Evolutionary conservation across 2,797 vertebrate genomes (phyloP), one percentile per base, ranked within the genome.

Genomic region (Uromys caudimaculatus): DNA sequence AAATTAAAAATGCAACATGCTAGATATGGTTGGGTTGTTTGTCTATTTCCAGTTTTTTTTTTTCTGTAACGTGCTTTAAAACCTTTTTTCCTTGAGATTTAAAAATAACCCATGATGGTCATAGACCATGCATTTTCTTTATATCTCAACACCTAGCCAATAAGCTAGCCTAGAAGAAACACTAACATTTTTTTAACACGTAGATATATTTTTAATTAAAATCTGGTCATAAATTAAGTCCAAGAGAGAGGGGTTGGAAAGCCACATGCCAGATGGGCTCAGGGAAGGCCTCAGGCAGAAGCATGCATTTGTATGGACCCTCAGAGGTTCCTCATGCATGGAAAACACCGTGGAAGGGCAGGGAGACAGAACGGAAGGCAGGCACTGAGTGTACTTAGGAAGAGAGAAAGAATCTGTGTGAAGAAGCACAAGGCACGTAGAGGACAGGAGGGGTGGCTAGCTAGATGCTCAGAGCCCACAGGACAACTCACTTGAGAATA

Each of bases 171-270:
- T 86, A 94, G 56, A 91, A 93, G 58, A 88, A 24, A 88, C 24
- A 60, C 38, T 90, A 93, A 54, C 54, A 76, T 35, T 88, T 79
- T 81, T 77, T n/a, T 90, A 92, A 19, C 58, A 92, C 76, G 86
- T 14, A 89, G n/a, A 73, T 35, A 52, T 29, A 85, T 71, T 81
- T 94, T 91, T n/a, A 90, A 69, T 92, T 95, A 93, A 95, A 83
- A 97, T 84, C 11, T 71, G 62, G 47, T n/a, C 44, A 62, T 58
- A 23, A 96, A 84, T 71, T 54, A 84, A 96, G 64, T 56, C 29
- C 38, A 3, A 94, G 60, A 89, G 29, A 91, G 14, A 69, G 41
- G 73, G 62, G 12, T 44, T 58, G 13, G 67, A 94, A 27, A 78
- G 50, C 32, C 16, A 60, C 38, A 35, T 76, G 76, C 89, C 13